Evolutionary conservation across 2,888 invertebrate genomes (phyloP).

Genomic region (Eristalis tenax): DNA sequence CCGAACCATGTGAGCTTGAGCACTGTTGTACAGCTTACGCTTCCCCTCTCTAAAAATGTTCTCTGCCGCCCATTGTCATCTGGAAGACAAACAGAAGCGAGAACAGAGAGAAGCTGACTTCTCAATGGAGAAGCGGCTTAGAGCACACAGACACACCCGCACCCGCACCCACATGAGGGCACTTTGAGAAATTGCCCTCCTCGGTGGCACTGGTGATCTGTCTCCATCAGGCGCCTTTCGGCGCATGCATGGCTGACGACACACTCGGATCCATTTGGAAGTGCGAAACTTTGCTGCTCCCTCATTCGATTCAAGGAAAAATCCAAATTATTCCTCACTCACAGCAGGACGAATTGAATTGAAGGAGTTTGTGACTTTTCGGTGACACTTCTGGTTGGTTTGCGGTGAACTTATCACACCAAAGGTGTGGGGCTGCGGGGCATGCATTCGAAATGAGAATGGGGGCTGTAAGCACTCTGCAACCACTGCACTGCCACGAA

Average conservation of each 20-base stretch:
- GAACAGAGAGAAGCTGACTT: slow-evolving; percentile 36
- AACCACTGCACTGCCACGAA: slow-evolving; percentile 25
- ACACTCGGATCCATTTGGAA: slow-evolving; percentile 39
- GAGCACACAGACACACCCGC: neutral
- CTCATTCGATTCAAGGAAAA: neutral
- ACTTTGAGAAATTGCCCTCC: slow-evolving; percentile 67
- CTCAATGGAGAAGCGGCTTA: slow-evolving; percentile 51
- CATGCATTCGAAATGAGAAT: slow-evolving; percentile 31
- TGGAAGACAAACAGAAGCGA: neutral
- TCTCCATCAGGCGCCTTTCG: slow-evolving; percentile 59
- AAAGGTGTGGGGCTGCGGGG: slow-evolving; percentile 1
- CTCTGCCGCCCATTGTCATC: slow-evolving; percentile 56
- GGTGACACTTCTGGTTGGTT: slow-evolving; percentile 48
- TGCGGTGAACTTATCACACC: slow-evolving; percentile 48
- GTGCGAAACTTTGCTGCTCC: slow-evolving; percentile 43
- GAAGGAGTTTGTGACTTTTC: slow-evolving; percentile 62
- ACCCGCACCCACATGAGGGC: slow-evolving; percentile 46
- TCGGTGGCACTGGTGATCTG: slow-evolving; percentile 64
- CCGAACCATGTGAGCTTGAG: neutral
- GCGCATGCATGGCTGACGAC: slow-evolving; percentile 58
- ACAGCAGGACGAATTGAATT: slow-evolving; percentile 46
- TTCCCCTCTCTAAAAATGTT: slow-evolving; percentile 36
- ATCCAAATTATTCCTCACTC: slow-evolving; percentile 29
- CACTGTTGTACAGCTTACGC: neutral
- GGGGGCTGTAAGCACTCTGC: slow-evolving; percentile 20